Percentiles rank a stretch among this genome's conserved stretches.
These are phyloP conservation scores for Digitonthophagus gazella DNA, from an alignment of 2,888 invertebrate genomes.

Conservation along the genomic window DNA sequence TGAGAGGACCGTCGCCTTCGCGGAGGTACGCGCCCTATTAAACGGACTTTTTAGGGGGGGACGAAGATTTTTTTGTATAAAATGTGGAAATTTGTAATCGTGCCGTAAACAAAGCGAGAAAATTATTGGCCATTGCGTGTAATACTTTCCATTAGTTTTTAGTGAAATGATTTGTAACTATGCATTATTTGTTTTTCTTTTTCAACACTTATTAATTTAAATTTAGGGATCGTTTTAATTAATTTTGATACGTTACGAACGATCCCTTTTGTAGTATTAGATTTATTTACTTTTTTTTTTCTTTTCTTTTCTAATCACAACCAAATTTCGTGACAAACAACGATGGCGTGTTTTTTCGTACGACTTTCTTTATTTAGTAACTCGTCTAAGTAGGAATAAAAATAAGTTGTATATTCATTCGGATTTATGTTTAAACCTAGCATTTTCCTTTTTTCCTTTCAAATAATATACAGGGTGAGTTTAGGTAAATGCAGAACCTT, in stretches of 20 bases:
- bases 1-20: conserved; percentile 80
- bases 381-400: not conserved
- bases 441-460: no score
- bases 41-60: conserved; percentile 29
- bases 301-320: no score
- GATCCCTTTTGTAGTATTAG: no score
- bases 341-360: no score
- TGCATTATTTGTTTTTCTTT: not conserved
- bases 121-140: conserved; percentile 4
- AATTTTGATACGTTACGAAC: not conserved
- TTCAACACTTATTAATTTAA: no score
- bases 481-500: no score
- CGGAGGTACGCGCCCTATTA: conserved; percentile 85
- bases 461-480: no score
- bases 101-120: conserved; percentile 5
- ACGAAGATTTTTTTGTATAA: conserved; percentile 14
- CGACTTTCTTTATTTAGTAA: no score
- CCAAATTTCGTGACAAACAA: no score
- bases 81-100: not conserved
- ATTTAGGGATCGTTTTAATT: no score
- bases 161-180: conserved; percentile 11
- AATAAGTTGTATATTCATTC: not conserved
- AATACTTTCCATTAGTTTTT: conserved; percentile 17
- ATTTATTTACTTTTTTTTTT: no score
- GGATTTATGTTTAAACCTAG: not conserved